Conservation (phyloP, 2,113 vertebrate species). For the Cariama cristata region DNA sequence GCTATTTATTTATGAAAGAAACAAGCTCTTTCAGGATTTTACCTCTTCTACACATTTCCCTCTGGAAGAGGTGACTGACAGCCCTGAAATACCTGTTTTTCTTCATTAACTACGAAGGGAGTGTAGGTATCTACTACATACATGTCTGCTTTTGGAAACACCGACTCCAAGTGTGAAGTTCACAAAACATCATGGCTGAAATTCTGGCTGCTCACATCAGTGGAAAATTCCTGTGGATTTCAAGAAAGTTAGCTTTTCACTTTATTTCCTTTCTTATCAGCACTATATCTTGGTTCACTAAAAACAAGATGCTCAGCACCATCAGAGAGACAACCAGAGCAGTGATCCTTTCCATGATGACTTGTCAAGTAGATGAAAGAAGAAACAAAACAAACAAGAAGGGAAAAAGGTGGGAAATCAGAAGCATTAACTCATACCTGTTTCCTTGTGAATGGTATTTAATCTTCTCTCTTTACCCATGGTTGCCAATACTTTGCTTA, state of each 20-base stretch:
- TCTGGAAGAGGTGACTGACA: not conserved
- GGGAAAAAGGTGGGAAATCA: not conserved
- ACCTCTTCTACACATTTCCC: not conserved
- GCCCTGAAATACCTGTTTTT: not conserved
- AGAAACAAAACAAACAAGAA: not conserved
- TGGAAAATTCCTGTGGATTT: not conserved
- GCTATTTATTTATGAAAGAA: not conserved
- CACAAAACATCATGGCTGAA: not conserved
- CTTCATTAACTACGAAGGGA: not conserved
- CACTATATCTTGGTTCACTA: not conserved
- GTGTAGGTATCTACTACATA: fast-evolving
- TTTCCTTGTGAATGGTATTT: not conserved
- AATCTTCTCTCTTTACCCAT: not conserved
- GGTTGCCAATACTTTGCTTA: not conserved
- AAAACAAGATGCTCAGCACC: not conserved
- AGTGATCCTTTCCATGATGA: fast-evolving
- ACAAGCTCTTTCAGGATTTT: not conserved
- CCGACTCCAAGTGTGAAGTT: not conserved
- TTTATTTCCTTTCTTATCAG: not conserved
- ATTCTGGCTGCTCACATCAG: not conserved
- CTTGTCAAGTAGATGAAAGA: not conserved
- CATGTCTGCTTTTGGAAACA: not conserved
- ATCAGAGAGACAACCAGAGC: not conserved
- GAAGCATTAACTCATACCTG: not conserved
- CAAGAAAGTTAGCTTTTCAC: fast-evolving